These are phyloP conservation scores for Hypanus sabinus DNA, from an alignment of 2,113 vertebrate species.

Conservation along the genomic window DNA sequence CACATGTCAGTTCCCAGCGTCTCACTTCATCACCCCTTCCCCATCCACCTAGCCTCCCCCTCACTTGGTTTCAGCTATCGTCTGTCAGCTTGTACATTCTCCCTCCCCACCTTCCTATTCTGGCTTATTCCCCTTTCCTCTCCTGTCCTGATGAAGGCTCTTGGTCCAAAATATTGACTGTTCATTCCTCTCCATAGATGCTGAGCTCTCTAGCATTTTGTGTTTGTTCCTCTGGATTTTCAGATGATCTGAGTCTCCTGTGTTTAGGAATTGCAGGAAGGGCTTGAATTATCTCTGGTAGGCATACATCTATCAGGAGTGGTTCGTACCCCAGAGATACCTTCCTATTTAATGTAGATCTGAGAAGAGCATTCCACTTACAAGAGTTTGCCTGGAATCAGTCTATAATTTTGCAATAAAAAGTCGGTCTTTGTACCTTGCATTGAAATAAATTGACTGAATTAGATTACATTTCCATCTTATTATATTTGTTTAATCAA, in stretches of 20 bases:
- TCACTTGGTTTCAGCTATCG: too few species aligned
- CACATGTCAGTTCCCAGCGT: too few species aligned
- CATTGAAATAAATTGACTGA: conserved; percentile 28
- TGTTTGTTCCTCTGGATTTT: too few species aligned
- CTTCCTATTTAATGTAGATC: neutral
- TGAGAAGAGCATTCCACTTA: neutral
- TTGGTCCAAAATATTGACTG: too few species aligned
- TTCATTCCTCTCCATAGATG: too few species aligned
- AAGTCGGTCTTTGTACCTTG: conserved; percentile 26
- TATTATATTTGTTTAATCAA: conserved; percentile 31
- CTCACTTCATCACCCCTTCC: too few species aligned
- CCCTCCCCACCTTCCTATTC: too few species aligned
- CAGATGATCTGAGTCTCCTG: neutral
- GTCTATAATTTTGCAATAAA: conserved; percentile 32
- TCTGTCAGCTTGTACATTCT: too few species aligned
- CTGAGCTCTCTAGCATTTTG: too few species aligned
- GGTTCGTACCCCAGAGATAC: neutral
- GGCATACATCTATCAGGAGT: neutral
- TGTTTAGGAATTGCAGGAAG: neutral
- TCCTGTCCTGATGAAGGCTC: too few species aligned
- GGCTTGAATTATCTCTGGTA: neutral
- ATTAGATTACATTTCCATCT: conserved; percentile 36
- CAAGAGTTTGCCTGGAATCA: neutral
- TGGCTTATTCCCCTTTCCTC: too few species aligned
- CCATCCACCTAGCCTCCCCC: too few species aligned